Evolutionary conservation across 2,888 invertebrate genomes (phyloP), one percentile per base, ranked within the genome.

Genomic region (Hyles lineata): DNA sequence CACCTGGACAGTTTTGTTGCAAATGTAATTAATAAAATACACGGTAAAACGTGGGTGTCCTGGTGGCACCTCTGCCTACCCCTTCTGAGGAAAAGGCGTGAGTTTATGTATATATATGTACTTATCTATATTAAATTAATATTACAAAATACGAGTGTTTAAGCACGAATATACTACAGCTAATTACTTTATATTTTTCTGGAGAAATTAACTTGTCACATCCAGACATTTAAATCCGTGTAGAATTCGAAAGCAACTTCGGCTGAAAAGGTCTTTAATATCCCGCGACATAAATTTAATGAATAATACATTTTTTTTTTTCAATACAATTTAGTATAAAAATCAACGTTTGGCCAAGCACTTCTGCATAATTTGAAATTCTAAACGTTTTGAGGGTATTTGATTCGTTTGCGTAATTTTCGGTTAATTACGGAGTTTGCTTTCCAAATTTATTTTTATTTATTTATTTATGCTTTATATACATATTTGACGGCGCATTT

Each of bases 221-320:
- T 67, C 67, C 23, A 67, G 67, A 35, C 32, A 62, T 67, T 21
- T 17, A 55, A 50, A 71, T 76, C 78, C 62, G 55, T 59, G 73
- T 1, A 63, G 70, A 81, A 80, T 80, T 83, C 76, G 76, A 79
- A 83, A 82, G 77, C 82, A 78, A 81, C 79, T 79, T 77, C 72
- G 75, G 77, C 76, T 76, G 80, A 81, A 83, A 85, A 80, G 80
- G 80, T 79, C 79, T 83, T 82, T 81, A 78, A 84, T 83, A 74
- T 74, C 78, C 76, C 71, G 76, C 71, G 76, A 82, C 82, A 80
- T 82, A 80, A 81, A 81, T 82, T 85, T 80, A 80, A 86, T 87
- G 83, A 86, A 87, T 86, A 84, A 85, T 82, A 84, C 83, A 85
- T 85, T 84, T 83, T 82, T 85, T 84, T 83, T 82, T 81, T 77